Percentiles rank a stretch among this genome's conserved stretches.
Conservation (phyloP, 2,113 vertebrate genomes). For the Xiphias gladius region DNA sequence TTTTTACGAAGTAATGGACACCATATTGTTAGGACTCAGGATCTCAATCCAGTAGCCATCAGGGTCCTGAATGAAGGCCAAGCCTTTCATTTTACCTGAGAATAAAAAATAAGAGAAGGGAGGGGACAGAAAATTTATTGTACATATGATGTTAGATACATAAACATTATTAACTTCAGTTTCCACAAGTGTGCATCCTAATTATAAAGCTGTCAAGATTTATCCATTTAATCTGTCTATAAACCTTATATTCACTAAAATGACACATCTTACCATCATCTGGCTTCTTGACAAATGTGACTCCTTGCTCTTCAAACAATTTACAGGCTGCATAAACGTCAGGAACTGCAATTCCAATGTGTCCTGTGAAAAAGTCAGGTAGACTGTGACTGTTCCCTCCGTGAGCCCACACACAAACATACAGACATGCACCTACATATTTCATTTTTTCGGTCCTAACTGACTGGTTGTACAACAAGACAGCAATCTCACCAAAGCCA, state of each 20-base stretch:
- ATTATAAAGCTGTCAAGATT: background rate
- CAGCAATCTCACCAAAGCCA: conserved; percentile 90
- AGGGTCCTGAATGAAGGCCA: conserved; percentile 98
- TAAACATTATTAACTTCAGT: background rate
- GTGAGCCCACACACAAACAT: background rate
- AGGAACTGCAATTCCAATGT: conserved; percentile 97
- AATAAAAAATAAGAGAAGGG: too few species aligned
- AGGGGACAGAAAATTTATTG: rapidly evolving
- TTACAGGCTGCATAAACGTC: conserved; percentile 94
- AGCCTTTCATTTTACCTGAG: conserved; percentile 96
- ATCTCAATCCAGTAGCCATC: conserved; percentile 99
- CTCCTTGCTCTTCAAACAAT: conserved; percentile 94
- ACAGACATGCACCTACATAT: background rate
- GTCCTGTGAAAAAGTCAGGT: conserved; percentile 83
- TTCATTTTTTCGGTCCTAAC: too few species aligned
- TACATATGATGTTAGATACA: background rate
- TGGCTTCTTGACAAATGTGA: conserved; percentile 97
- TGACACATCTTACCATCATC: conserved; percentile 89
- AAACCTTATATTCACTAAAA: background rate
- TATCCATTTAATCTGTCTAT: background rate
- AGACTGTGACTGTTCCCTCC: background rate
- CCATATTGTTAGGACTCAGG: conserved; percentile 94
- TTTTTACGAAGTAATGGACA: conserved; percentile 85
- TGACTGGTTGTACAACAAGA: too few species aligned
- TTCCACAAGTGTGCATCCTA: too few species aligned